Evolutionary conservation across 2,888 invertebrate species (phyloP).

Genomic region (Caenorhabditis angaria): DNA sequence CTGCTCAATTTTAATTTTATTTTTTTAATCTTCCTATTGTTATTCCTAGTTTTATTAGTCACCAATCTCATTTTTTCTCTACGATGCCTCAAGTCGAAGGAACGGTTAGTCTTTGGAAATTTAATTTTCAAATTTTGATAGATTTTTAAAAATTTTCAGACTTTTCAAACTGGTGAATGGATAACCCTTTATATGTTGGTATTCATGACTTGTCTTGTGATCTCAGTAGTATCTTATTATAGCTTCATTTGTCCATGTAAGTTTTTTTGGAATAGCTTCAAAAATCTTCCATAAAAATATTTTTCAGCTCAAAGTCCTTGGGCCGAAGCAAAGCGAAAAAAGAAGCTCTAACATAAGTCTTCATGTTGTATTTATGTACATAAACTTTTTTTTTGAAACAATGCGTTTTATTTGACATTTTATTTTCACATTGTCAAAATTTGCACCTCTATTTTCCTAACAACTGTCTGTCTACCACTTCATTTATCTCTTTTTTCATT

Average conservation of each 20-base stretch:
- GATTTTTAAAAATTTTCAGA: slow-evolving; percentile 18
- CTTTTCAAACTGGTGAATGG: slow-evolving; percentile 42
- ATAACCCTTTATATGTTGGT: slow-evolving; percentile 27
- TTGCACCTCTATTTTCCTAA: background rate
- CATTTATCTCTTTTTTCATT: background rate
- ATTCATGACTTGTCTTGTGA: slow-evolving; percentile 28
- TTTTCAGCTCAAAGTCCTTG: slow-evolving; percentile 33
- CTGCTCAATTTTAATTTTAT: background rate
- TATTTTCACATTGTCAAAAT: background rate
- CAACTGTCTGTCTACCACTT: background rate
- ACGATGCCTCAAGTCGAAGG: background rate
- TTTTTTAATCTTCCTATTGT: background rate
- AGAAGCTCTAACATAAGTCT: slow-evolving; percentile 14
- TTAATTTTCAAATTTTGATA: background rate
- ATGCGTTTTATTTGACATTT: background rate
- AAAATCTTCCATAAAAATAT: slow-evolving; percentile 5
- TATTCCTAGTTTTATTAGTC: background rate
- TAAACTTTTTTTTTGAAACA: background rate
- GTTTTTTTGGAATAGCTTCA: background rate
- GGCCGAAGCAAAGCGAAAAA: slow-evolving; percentile 28
- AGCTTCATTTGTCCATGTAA: slow-evolving; percentile 26
- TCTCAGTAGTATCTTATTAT: slow-evolving; percentile 27
- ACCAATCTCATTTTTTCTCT: background rate
- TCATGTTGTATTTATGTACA: slow-evolving; percentile 8
- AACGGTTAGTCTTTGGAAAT: background rate